Evolutionary conservation across 2,113 vertebrate species (phyloP), one percentile per base, ranked within the genome.

Genomic region (Sclerurus mexicanus): DNA sequence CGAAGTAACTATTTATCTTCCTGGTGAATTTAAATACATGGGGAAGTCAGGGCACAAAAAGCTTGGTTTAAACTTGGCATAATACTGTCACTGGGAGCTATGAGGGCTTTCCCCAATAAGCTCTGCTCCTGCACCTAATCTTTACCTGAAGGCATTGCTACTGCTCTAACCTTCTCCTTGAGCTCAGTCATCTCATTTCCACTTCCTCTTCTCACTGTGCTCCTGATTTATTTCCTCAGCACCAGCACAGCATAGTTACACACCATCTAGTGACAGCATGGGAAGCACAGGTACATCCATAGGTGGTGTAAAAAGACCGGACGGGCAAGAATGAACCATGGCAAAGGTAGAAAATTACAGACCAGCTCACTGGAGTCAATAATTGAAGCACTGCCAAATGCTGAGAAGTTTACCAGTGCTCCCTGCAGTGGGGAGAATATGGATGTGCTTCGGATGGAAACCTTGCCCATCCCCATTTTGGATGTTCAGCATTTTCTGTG

Each of bases 1-100:
- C 76, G 83, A 56, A 93, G 86, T 75, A 96, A 89, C 83, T 90
- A 33, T 90, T 94, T 81, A 50, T 95, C 74, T 86, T 95, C 88
- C 37, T 85, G 46, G 53, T 68, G 44, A 73, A 96, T 92, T 87
- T 90, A 79, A 84, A 81, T 50, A 50, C 33, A 33, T 0, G 1
- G 23, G 42, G n/a, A 94, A 94, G 40, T 8, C 66, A 93, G 69
- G 90, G 64, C 83, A 79, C 20, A 30, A 81, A 76, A 49, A 59
- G 35, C 49, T 37, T 62, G 37, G 11, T 49, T 53, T 85, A 39
- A 89, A 68, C 8, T 27, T 82, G 83, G 40, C 23, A 22, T 11
- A 72, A 60, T 17, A 7, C 0, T 0, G 52, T 64, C 76, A 33
- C 49, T 42, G 69, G 63, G 59, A 79, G 77, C 60, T 92, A 3